Evolutionary conservation across 2,113 vertebrate species (phyloP).

Genomic region (Cepphus grylle): DNA sequence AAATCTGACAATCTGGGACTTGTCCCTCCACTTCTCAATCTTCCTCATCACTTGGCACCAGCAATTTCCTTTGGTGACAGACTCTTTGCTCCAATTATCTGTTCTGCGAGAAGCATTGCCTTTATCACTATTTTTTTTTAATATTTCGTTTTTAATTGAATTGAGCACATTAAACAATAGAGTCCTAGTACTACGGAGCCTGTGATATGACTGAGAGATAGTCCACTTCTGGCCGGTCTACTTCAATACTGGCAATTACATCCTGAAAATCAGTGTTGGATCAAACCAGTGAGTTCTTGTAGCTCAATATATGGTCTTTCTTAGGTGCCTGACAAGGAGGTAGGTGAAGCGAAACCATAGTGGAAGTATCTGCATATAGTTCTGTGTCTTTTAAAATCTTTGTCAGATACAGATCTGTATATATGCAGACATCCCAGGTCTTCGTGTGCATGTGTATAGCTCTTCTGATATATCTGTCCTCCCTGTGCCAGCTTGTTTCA

Average conservation of each 20-base stretch:
- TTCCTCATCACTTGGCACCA: neutral
- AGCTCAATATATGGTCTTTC: neutral
- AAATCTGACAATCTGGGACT: neutral
- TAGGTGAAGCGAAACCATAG: neutral
- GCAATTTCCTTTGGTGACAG: neutral
- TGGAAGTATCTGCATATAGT: neutral
- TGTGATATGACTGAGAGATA: rapidly evolving
- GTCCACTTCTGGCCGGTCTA: neutral
- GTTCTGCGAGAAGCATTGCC: neutral
- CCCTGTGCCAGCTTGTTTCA: neutral
- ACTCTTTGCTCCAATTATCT: neutral
- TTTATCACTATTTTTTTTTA: neutral
- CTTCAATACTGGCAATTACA: neutral
- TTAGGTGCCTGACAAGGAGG: neutral
- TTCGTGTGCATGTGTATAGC: rapidly evolving
- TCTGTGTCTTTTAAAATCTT: neutral
- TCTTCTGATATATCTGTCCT: neutral
- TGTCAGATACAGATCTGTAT: neutral
- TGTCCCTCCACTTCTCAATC: neutral
- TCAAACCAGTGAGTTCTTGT: neutral
- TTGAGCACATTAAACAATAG: neutral
- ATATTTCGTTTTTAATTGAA: neutral
- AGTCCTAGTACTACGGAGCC: neutral
- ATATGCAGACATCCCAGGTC: neutral
- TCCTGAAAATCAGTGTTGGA: neutral